A percentile compares a stretch with the other conserved stretches of the same genome.
phyloP scores from a whole-genome alignment of 35 echinoderm and acorn worm genomes.

The Ptychodera flava region DNA sequence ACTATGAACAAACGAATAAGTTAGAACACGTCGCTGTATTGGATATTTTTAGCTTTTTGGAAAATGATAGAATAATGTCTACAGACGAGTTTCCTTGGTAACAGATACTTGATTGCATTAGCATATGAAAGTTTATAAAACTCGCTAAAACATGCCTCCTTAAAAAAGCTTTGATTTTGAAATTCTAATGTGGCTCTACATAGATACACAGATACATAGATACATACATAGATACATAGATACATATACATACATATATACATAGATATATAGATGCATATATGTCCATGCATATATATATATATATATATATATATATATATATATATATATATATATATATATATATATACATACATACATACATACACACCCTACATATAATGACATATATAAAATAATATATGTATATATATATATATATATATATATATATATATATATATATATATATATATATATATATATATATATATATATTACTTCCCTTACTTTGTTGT shows the following conservation, averaged over 20 bases:
- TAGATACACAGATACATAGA: neutral
- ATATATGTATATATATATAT: neutral
- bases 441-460: neutral
- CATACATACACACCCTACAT: neutral
- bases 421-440: neutral
- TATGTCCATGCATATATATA: neutral
- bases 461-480: neutral
- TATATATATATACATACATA: neutral
- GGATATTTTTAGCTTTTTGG: too few relatives aligned
- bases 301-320: neutral
- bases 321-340: neutral
- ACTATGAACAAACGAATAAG: too few relatives aligned
- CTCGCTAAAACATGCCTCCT: too few relatives aligned
- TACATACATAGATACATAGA: neutral
- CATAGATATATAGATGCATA: neutral
- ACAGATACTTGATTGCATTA: too few relatives aligned
- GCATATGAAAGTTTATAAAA: too few relatives aligned
- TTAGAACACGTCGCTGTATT: too few relatives aligned
- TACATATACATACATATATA: neutral
- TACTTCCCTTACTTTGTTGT: too few relatives aligned
- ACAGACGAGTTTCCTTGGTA: too few relatives aligned
- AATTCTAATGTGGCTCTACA: too few relatives aligned
- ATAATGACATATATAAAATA: neutral
- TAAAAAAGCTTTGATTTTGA: too few relatives aligned
- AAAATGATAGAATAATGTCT: too few relatives aligned